These are phyloP conservation scores for Micrastur ruficollis DNA, from an alignment of 2,797 vertebrate species.

Conservation along the genomic window DNA sequence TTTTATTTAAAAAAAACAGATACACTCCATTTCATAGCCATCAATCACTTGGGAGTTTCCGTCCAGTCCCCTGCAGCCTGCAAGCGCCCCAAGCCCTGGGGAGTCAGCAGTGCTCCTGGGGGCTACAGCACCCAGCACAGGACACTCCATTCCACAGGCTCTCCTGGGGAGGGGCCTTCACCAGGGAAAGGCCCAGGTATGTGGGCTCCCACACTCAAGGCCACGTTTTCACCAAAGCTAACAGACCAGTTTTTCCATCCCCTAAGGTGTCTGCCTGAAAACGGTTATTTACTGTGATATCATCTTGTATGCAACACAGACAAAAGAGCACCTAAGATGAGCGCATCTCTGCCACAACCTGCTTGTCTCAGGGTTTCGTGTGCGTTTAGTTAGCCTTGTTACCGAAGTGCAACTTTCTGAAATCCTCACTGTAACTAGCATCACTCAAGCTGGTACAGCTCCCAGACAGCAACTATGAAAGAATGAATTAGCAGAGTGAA, in stretches of 20 bases:
- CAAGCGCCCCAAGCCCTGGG: background rate
- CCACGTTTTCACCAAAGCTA: background rate
- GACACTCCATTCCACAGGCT: background rate
- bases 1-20: background rate
- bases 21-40: background rate
- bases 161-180: background rate
- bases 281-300: background rate
- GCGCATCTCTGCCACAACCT: background rate
- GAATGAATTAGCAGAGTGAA: background rate
- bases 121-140: background rate
- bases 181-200: background rate
- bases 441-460: background rate
- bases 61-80: background rate
- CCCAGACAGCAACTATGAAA: background rate
- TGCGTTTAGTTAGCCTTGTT: background rate
- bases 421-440: background rate
- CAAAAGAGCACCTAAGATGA: background rate
- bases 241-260: conserved; percentile 23
- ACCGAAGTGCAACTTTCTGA: background rate
- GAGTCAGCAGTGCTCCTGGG: background rate
- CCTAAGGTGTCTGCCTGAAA: background rate
- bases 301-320: background rate
- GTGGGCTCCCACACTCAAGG: background rate
- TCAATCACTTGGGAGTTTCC: background rate
- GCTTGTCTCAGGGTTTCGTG: background rate